These are phyloP conservation scores for Papilio polytes DNA, from an alignment of 1,140 invertebrate species.

Conservation along the genomic window DNA sequence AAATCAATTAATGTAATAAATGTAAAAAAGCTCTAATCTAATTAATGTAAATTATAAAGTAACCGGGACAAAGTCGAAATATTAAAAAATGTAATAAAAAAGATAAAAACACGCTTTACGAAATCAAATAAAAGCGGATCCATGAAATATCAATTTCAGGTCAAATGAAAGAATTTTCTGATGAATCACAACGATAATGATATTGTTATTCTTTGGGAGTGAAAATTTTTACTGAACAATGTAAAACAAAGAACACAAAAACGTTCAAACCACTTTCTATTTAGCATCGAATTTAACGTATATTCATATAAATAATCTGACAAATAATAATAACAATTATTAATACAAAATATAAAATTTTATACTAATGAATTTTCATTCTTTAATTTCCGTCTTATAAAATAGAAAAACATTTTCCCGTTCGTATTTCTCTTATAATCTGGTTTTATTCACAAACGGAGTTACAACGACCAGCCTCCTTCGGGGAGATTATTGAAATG, in stretches of 20 bases:
- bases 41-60: not conserved
- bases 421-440: constrained; percentile 4
- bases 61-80: not conserved
- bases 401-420: not conserved
- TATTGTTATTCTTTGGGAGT: not conserved
- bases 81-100: not conserved
- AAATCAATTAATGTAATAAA: too few relatives aligned
- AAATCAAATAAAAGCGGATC: not conserved
- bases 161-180: not conserved
- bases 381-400: constrained; percentile 1
- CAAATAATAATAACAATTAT: not conserved
- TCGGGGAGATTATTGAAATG: not conserved
- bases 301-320: not conserved
- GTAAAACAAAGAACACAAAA: not conserved
- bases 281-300: not conserved
- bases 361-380: not conserved
- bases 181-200: not conserved
- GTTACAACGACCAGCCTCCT: not conserved
- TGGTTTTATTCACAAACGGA: constrained; percentile 5
- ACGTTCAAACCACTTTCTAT: not conserved
- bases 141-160: not conserved
- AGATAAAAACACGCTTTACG: not conserved
- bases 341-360: not conserved
- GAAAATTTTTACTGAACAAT: not conserved
- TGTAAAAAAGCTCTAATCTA: too few relatives aligned